Conservation (phyloP, 2,797 vertebrate genomes). For the Chloroceryle inda region DNA sequence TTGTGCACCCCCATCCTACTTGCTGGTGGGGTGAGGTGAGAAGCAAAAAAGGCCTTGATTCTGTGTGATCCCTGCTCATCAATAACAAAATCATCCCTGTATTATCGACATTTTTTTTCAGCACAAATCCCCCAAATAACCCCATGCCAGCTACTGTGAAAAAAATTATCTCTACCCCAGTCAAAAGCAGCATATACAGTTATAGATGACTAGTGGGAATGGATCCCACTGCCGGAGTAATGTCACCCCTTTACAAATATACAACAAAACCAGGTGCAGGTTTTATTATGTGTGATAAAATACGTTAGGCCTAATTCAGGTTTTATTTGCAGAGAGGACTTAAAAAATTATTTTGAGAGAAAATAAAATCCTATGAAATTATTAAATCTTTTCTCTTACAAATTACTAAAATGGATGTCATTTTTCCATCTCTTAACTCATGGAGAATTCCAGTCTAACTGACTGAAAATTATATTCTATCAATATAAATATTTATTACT, state of each 20-base stretch:
- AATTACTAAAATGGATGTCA: neutral
- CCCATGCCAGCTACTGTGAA: neutral
- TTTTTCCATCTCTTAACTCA: neutral
- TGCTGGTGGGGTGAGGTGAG: neutral
- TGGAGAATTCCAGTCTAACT: neutral
- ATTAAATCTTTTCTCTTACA: neutral
- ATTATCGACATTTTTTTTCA: neutral
- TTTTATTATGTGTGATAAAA: neutral
- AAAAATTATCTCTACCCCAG: neutral
- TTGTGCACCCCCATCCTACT: neutral
- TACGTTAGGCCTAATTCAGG: neutral
- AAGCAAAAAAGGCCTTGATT: neutral
- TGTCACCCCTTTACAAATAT: neutral
- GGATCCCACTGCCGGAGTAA: neutral
- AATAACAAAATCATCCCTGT: neutral
- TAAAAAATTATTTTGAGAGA: neutral
- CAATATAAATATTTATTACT: neutral
- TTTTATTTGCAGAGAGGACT: neutral
- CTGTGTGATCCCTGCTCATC: neutral
- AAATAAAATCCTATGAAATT: neutral
- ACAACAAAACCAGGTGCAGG: neutral
- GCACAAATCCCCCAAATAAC: neutral
- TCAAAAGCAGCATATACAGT: neutral
- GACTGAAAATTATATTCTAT: neutral
- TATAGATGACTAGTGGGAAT: neutral